A percentile compares a stretch with the other conserved stretches of the same genome.
These are phyloP conservation scores for Chromis chromis DNA, from an alignment of 2,797 vertebrate species.

Conservation along the genomic window DNA sequence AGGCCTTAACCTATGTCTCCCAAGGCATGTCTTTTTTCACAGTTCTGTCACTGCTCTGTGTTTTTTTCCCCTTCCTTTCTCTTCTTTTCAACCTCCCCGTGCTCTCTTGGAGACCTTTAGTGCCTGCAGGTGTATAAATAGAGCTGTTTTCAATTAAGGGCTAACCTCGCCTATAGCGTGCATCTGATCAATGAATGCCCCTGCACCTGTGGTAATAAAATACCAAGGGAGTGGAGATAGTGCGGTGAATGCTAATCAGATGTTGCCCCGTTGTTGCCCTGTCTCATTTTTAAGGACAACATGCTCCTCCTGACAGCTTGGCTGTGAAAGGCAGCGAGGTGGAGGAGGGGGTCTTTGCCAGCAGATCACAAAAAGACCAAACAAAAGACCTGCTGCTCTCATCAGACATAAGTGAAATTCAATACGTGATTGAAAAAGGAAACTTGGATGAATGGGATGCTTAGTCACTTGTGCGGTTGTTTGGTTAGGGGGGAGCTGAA, in stretches of 20 bases:
- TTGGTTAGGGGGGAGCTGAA: conserved; percentile 55
- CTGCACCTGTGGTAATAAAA: conserved; percentile 93
- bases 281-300: conserved; percentile 80
- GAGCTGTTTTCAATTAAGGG: conserved; percentile 88
- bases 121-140: conserved; percentile 91
- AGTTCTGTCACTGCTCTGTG: conserved; percentile 63
- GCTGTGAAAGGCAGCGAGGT: conserved; percentile 64
- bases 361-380: conserved; percentile 72
- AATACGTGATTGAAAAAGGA: conserved; percentile 70
- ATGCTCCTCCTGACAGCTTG: conserved; percentile 78
- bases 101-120: conserved; percentile 84
- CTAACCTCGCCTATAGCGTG: conserved; percentile 84
- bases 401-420: conserved; percentile 74
- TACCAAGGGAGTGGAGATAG: conserved; percentile 81
- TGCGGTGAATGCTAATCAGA: conserved; percentile 86
- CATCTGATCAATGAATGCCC: conserved; percentile 87
- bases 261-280: conserved; percentile 84
- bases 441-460: conserved; percentile 71
- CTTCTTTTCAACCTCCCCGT: conserved; percentile 65
- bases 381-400: conserved; percentile 78
- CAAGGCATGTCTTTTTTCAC: conserved; percentile 68
- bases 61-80: conserved; percentile 47
- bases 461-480: conserved; percentile 61
- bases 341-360: conserved; percentile 57
- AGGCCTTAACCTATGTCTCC: conserved; percentile 64